Conservation (phyloP, 1,140 invertebrate genomes). For the Drosophila burlai region DNA sequence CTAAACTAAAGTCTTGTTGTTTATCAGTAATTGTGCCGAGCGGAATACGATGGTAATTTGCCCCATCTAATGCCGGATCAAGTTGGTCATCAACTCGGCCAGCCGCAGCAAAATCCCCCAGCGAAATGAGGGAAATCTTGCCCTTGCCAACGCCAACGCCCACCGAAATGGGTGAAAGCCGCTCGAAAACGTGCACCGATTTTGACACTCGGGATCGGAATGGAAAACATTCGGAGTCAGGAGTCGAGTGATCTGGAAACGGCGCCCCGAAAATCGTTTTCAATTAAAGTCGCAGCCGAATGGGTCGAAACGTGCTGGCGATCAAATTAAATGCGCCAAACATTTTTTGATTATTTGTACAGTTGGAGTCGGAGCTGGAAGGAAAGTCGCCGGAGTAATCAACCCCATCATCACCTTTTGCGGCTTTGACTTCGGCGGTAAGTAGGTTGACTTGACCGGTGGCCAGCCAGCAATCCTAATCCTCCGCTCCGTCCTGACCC, state of each 20-base stretch:
- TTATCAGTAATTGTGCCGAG: constrained; percentile 31
- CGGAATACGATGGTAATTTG: constrained; percentile 42
- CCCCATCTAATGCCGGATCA: constrained; percentile 24
- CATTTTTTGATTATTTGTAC: constrained; percentile 82
- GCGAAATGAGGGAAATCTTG: constrained; percentile 38
- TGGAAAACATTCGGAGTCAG: constrained; percentile 16
- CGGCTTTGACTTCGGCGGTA: constrained; percentile 52
- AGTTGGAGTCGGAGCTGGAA: constrained; percentile 66
- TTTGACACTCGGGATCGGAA: constrained; percentile 63
- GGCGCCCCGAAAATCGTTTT: constrained; percentile 75
- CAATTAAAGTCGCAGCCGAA: constrained; percentile 68
- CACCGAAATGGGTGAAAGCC: constrained; percentile 72
- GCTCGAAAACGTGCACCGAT: constrained; percentile 68
- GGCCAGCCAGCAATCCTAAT: constrained; percentile 36
- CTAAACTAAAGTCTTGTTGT: constrained; percentile 2
- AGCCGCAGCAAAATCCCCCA: constrained; percentile 47
- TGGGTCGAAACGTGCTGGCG: constrained; percentile 71
- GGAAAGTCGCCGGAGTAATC: constrained; percentile 80
- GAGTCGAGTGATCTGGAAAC: constrained; percentile 43
- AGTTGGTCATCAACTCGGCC: constrained; percentile 40
- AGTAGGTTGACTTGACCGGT: constrained; percentile 73
- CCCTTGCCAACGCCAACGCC: constrained; percentile 76
- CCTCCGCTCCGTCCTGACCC: constrained; percentile 52
- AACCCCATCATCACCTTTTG: constrained; percentile 82
- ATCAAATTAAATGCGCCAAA: constrained; percentile 80